Base-by-base conservation (phyloP, 2,797 vertebrate genomes). In the Pristis pectinata region DNA sequence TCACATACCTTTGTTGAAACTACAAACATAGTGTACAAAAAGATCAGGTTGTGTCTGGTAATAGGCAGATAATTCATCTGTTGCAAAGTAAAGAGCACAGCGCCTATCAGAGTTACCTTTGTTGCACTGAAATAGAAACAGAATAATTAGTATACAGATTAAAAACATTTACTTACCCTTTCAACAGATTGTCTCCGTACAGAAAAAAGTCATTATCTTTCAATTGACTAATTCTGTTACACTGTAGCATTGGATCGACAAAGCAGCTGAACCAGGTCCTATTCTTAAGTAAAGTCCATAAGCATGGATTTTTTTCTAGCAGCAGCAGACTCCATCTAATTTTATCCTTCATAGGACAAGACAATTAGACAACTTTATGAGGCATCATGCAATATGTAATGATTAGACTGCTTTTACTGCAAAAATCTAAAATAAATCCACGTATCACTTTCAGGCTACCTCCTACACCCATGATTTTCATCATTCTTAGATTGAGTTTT, bases 31-130 rank as follows among this genome's bases (percentile, higher is more conserved):
- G 98, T 99, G 96, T 98, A 99, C 94, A 98, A 87, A 95, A 99
- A 98, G 97, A 99, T 97, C 94, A 99, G 98, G 95, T 98, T 97
- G 94, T 98, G 97, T 95, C 97, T 98, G 95, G 97, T 96, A 76
- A 99, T 91, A 10, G 98, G 97, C 95, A 99, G 97, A 95, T 97
- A 97, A 9, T 96, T 95, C 24, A 96, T 97, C 94, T 98, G 97
- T 97, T 99, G 98, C 95, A 99, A 97, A 34, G 98, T 97, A 95
- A 99, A 99, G 95, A 99, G 96, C 96, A 99, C 96, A n/a, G 99
- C 97, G 94, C 99, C 99, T 9, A 99, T 95, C 96, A 99, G 97
- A 95, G 98, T 98, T 95, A 98, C 96, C 97, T 99, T 99, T 94
- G 98, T 98, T 95, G 98, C 97, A 96, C 99, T 99, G 96, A 94